Percentiles rank a stretch among this genome's conserved stretches.
These are phyloP conservation scores for Meteorus colon DNA, from an alignment of 2,888 invertebrate species.

Conservation along the genomic window DNA sequence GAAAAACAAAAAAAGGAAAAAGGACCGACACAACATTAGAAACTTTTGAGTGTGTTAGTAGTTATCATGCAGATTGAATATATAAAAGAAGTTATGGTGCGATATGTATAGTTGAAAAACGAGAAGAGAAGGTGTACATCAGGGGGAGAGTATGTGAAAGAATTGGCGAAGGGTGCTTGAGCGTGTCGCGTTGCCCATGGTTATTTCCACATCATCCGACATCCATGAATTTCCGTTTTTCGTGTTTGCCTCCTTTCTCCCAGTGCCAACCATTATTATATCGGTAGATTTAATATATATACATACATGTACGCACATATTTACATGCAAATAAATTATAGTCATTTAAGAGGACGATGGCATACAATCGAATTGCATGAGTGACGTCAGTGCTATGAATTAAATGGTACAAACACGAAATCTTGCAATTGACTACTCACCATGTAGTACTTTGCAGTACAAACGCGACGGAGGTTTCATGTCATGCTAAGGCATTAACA, in stretches of 20 bases:
- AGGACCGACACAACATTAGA: not conserved
- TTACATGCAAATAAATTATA: not conserved
- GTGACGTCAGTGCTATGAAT: conserved; percentile 63
- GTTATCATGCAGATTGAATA: conserved; percentile 65
- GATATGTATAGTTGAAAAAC: conserved; percentile 47
- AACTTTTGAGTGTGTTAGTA: not conserved
- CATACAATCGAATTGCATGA: conserved; percentile 59
- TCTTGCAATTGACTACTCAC: conserved; percentile 61
- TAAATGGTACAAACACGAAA: conserved; percentile 68
- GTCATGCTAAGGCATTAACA: not conserved
- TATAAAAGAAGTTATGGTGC: conserved; percentile 66
- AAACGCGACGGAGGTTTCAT: not conserved
- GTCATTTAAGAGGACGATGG: conserved; percentile 32
- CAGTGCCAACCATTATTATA: conserved; percentile 5
- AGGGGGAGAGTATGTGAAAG: not conserved
- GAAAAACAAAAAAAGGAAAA: not conserved
- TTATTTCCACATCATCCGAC: conserved; percentile 12
- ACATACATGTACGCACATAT: conserved; percentile 24
- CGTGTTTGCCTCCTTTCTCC: conserved; percentile 22
- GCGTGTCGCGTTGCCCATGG: conserved; percentile 55
- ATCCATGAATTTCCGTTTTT: conserved; percentile 27
- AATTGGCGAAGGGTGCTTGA: conserved; percentile 54
- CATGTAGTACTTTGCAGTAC: conserved; percentile 27
- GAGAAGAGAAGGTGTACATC: not conserved
- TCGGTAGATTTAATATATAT: too few species aligned